These are phyloP conservation scores for Phalacrocorax pelagicus DNA, from an alignment of 2,113 vertebrate genomes.

Conservation along the genomic window DNA sequence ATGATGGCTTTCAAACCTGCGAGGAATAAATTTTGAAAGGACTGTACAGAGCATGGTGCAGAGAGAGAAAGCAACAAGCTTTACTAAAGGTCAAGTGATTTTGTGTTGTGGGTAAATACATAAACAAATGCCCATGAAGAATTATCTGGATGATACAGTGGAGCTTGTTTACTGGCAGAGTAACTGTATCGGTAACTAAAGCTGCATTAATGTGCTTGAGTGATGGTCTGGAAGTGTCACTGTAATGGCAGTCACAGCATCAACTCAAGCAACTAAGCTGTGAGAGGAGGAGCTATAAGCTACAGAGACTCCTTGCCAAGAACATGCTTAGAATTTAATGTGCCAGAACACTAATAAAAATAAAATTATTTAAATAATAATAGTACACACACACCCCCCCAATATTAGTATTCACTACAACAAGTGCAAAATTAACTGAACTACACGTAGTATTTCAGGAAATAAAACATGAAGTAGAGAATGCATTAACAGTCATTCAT, in stretches of 20 bases:
- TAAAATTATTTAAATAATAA: not conserved
- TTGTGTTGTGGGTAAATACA: not conserved
- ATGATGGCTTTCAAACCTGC: not conserved
- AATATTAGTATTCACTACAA: not conserved
- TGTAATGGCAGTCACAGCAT: not conserved
- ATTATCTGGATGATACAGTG: not conserved
- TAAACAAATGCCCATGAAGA: not conserved
- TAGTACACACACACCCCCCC: not conserved
- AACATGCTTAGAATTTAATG: not conserved
- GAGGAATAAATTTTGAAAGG: not conserved
- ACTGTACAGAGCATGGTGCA: not conserved
- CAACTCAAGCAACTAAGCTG: not conserved
- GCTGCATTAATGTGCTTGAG: not conserved
- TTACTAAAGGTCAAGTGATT: not conserved
- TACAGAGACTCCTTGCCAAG: not conserved
- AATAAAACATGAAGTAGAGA: not conserved
- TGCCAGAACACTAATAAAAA: not conserved
- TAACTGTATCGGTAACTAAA: not conserved
- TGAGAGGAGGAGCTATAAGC: not conserved
- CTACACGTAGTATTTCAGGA: not conserved
- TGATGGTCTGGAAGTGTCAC: constrained; percentile 18
- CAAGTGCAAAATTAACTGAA: not conserved
- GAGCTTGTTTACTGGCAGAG: not conserved
- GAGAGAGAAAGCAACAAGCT: not conserved
- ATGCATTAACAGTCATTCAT: not conserved